A percentile compares a stretch with the other conserved stretches of the same genome.
Conservation (phyloP, 2,797 vertebrate species). For the Hypotaenidia okinawae region DNA sequence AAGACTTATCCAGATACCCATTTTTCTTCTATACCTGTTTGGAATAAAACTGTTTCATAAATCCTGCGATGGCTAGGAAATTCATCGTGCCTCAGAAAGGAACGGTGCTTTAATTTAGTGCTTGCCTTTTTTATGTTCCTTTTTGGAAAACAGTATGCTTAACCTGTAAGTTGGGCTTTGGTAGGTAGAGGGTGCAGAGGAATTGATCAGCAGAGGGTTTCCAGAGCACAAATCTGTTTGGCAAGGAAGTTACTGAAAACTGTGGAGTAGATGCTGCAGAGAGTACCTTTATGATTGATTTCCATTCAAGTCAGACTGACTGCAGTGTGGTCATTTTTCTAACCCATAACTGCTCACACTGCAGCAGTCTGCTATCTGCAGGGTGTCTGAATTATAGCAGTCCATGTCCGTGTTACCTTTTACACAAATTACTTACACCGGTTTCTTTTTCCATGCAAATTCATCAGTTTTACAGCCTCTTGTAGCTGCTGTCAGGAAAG, state of each 20-base stretch:
- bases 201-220: constrained; percentile 68
- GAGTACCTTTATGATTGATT: constrained; percentile 89
- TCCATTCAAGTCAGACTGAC: constrained; percentile 88
- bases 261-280: constrained; percentile 82
- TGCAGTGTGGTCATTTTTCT: constrained; percentile 89
- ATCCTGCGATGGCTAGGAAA: constrained; percentile 43
- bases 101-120: constrained; percentile 20
- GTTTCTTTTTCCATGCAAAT: constrained; percentile 90
- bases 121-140: constrained; percentile 35
- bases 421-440: constrained; percentile 88
- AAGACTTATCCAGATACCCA: neutral
- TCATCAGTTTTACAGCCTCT: constrained; percentile 84
- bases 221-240: constrained; percentile 75
- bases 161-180: constrained; percentile 32
- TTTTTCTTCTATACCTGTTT: constrained; percentile 15
- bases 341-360: constrained; percentile 81
- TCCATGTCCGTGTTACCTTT: constrained; percentile 83
- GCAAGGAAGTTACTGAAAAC: constrained; percentile 84
- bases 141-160: constrained; percentile 31
- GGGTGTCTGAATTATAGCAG: constrained; percentile 86
- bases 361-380: constrained; percentile 80
- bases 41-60: constrained; percentile 36
- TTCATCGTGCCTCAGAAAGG: constrained; percentile 26
- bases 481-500: constrained; percentile 82
- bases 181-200: constrained; percentile 41